phyloP scores from a whole-genome alignment of 2,113 vertebrate species.

The Ellobius talpinus region DNA sequence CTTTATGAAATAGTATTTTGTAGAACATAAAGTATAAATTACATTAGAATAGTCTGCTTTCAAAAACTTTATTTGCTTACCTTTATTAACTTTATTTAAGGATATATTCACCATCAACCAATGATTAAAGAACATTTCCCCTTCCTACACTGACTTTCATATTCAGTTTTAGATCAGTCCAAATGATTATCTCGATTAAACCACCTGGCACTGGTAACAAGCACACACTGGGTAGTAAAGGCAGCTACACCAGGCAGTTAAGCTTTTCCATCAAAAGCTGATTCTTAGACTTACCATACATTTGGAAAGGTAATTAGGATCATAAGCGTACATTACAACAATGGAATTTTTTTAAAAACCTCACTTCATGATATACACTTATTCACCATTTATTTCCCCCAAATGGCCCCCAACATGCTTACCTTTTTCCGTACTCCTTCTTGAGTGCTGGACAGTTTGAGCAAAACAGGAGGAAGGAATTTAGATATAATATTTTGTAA shows the following conservation, averaged over 20 bases:
- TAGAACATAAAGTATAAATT: slow-evolving; percentile 31
- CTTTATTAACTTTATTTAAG: slow-evolving; percentile 29
- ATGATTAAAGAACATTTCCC: slow-evolving; percentile 38
- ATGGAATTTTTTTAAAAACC: neutral
- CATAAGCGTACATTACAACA: slow-evolving; percentile 29
- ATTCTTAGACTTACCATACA: slow-evolving; percentile 7
- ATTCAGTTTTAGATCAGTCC: neutral
- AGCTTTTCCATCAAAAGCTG: slow-evolving; percentile 17
- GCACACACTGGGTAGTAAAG: neutral
- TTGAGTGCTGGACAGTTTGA: slow-evolving; percentile 98
- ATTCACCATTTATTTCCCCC: slow-evolving; percentile 29
- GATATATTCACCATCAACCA: neutral
- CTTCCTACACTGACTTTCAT: neutral
- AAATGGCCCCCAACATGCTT: slow-evolving; percentile 9
- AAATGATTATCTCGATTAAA: slow-evolving; percentile 45
- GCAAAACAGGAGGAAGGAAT: slow-evolving; percentile 97
- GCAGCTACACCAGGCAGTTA: neutral
- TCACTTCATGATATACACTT: slow-evolving; percentile 34
- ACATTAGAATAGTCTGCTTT: neutral
- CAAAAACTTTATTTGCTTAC: slow-evolving; percentile 25
- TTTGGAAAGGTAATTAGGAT: slow-evolving; percentile 15
- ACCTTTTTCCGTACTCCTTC: slow-evolving; percentile 99
- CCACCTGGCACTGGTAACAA: neutral
- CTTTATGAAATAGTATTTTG: slow-evolving; percentile 16
- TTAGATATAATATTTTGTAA: slow-evolving; percentile 99